Base-by-base conservation (phyloP, 1,140 invertebrate species). In the Seison nebaliae region DNA sequence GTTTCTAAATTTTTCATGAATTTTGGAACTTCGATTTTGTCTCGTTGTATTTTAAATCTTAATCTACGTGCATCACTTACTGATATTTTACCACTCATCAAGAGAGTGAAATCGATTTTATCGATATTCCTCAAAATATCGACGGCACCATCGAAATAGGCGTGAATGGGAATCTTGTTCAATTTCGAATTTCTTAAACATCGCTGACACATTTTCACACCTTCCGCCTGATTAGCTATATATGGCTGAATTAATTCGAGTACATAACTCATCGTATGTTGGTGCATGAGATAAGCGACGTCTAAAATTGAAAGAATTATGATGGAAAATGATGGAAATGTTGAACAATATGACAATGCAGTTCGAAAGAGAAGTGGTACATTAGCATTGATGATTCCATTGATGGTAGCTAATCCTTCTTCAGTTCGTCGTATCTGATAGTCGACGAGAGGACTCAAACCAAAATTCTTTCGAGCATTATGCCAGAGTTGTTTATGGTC, bases 111-210 rank as follows among this genome's bases (percentile, higher is more conserved):
- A 44, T 58, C 53, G 16, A 58, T 54, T 30, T 48, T 45, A 30
- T 57, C 54, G 12, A 57, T 40, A 44, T 53, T 52, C 35, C 48
- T 41, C 9, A 58, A 45, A 28, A 58, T 57, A 35, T 52, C 46
- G 5, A 58, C 49, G 15, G 55, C 55, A 46, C 55, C 54, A 47
- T 58, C 51, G 49, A 58, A 57, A 45, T 58, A 58, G 28, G 42
- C 51, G 48, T 2, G 53, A 52, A 43, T 49, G 49, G 4, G 52
- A 52, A 23, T 54, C 55, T 8, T 49, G 40, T 36, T n/a, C n/a
- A n/a, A n/a, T n/a, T n/a, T n/a, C n/a, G n/a, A n/a, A n/a, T n/a
- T n/a, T n/a, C n/a, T n/a, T n/a, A n/a, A n/a, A n/a, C n/a, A n/a
- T n/a, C n/a, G n/a, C n/a, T n/a, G n/a, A n/a, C n/a, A n/a, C n/a